A percentile compares a stretch with the other conserved stretches of the same genome.
Evolutionary conservation across 2,113 vertebrate genomes (phyloP).

Genomic region (Mesitornis unicolor): DNA sequence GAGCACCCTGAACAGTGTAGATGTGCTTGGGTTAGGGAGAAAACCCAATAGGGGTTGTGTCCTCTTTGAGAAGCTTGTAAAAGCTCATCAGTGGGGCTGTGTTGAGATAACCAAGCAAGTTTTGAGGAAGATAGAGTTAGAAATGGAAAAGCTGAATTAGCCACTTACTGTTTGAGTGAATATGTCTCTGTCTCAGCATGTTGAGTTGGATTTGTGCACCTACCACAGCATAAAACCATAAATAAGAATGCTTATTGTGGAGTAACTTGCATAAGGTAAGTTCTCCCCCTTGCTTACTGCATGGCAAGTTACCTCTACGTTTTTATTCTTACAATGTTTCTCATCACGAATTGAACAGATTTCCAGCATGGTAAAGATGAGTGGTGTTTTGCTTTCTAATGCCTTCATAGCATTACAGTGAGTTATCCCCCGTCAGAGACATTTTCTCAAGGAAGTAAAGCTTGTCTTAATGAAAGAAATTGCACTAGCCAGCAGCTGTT

Average conservation of each 20-base stretch:
- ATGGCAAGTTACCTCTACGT: not conserved
- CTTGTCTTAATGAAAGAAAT: not conserved
- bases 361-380: not conserved
- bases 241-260: not conserved
- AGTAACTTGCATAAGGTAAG: not conserved
- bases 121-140: not conserved
- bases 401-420: not conserved
- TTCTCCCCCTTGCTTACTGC: not conserved
- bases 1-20: not conserved
- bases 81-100: fast-evolving
- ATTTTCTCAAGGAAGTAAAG: not conserved
- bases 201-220: not conserved
- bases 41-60: not conserved
- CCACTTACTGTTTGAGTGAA: not conserved
- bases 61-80: not conserved
- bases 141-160: not conserved
- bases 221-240: not conserved
- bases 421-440: not conserved
- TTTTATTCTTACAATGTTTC: not conserved
- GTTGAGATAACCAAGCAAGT: not conserved
- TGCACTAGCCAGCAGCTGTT: not conserved
- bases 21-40: fast-evolving
- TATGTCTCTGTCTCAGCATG: not conserved
- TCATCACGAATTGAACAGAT: not conserved
- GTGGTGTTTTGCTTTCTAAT: not conserved